These are phyloP conservation scores for Malurus melanocephalus DNA, from an alignment of 2,113 vertebrate genomes.

Conservation along the genomic window DNA sequence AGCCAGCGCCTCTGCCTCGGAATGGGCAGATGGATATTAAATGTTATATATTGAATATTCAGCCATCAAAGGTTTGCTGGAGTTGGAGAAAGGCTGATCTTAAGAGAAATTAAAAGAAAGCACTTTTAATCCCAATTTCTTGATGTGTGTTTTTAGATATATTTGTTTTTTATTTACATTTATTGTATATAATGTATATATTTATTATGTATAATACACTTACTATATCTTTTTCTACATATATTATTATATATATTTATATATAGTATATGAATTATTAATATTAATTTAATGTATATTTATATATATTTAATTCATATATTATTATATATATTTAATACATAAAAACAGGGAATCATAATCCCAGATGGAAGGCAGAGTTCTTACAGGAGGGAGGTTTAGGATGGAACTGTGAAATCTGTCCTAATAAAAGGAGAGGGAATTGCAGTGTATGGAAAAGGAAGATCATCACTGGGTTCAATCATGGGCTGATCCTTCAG, in stretches of 20 bases:
- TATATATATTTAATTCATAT: too few relatives aligned
- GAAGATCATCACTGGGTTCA: neutral
- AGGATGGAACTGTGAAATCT: neutral
- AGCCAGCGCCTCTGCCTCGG: neutral
- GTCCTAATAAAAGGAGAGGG: neutral
- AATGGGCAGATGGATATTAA: neutral
- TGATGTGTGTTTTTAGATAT: fast-evolving
- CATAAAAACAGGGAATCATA: neutral
- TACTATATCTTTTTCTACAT: too few relatives aligned
- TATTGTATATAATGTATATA: too few relatives aligned
- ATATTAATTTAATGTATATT: too few relatives aligned
- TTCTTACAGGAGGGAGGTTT: neutral
- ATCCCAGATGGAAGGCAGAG: neutral
- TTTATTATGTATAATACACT: too few relatives aligned
- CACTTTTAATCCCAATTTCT: neutral
- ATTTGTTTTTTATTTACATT: neutral
- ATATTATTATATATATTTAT: too few relatives aligned
- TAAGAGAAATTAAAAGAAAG: too few relatives aligned
- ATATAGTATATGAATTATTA: too few relatives aligned
- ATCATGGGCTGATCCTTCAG: fast-evolving
- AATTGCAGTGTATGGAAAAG: neutral
- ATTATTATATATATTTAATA: too few relatives aligned
- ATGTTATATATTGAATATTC: neutral
- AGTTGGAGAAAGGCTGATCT: neutral
- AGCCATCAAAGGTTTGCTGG: neutral